These are phyloP conservation scores for Thaumatotibia leucotreta DNA, from an alignment of 1,140 invertebrate species.

Conservation along the genomic window DNA sequence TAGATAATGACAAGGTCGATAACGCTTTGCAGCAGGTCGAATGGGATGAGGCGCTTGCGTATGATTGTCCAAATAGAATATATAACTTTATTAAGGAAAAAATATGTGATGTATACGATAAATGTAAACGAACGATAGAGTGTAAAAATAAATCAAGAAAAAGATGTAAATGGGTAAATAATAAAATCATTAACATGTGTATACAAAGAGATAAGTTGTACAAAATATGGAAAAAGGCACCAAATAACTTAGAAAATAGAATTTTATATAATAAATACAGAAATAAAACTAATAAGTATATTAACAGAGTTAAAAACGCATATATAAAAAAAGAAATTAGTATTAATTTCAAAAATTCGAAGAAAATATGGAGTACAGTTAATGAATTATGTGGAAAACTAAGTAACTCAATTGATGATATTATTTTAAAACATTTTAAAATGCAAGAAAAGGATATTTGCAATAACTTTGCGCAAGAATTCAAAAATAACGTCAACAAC, in stretches of 20 bases:
- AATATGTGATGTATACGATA: conserved; percentile 11
- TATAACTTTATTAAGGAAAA: no score
- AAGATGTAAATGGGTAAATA: conserved; percentile 18
- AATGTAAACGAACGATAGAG: conserved; percentile 9
- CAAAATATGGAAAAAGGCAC: no score
- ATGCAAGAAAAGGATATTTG: no score
- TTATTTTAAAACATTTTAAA: no score
- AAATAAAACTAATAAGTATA: no score
- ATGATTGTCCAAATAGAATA: neutral
- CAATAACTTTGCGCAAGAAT: no score
- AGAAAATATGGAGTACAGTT: conserved; percentile 19
- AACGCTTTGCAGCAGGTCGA: neutral
- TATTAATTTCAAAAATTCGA: conserved; percentile 18
- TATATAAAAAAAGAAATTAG: conserved; percentile 19
- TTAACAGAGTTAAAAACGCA: conserved; percentile 5
- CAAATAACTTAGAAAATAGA: conserved; percentile 19
- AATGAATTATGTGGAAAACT: conserved; percentile 19
- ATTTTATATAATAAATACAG: conserved; percentile 25
- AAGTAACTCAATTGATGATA: neutral
- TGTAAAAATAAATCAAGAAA: conserved; percentile 4
- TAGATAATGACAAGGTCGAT: neutral
- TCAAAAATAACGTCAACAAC: neutral
- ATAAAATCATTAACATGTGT: conserved; percentile 21
- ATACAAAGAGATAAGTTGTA: conserved; percentile 19
- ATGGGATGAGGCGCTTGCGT: neutral